These are phyloP conservation scores for Channa argus DNA, from an alignment of 2,113 vertebrate genomes.

Conservation along the genomic window DNA sequence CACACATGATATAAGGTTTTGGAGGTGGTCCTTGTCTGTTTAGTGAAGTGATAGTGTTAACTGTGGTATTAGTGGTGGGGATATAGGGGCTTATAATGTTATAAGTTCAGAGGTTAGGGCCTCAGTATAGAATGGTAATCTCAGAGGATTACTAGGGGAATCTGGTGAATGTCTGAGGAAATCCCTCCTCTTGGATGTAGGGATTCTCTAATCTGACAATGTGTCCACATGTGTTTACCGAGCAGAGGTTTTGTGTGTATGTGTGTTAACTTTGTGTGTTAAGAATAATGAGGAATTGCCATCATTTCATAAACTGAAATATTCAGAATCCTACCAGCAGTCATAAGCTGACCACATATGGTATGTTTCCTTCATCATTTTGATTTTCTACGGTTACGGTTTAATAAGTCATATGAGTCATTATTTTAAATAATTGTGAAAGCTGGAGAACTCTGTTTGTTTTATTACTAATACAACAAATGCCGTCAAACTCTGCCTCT, in stretches of 20 bases:
- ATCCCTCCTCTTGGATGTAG: constrained; percentile 68
- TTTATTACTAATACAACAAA: background rate
- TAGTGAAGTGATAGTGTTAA: constrained; percentile 62
- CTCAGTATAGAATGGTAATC: constrained; percentile 74
- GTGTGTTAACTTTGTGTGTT: constrained; percentile 18
- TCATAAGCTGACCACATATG: no score
- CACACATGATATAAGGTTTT: constrained; percentile 46
- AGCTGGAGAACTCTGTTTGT: background rate
- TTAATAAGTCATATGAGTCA: background rate
- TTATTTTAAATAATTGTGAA: constrained; percentile 11
- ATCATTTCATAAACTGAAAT: no score
- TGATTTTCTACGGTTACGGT: background rate
- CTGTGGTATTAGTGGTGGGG: constrained; percentile 65
- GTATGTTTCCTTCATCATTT: background rate
- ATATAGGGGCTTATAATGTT: constrained; percentile 72
- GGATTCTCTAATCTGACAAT: constrained; percentile 38
- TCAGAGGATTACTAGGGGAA: constrained; percentile 67
- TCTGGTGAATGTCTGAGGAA: constrained; percentile 77
- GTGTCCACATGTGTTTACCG: constrained; percentile 61
- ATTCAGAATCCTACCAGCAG: no score
- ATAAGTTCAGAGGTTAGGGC: constrained; percentile 72
- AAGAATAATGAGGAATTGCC: background rate
- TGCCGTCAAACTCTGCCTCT: background rate
- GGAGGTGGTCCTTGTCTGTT: constrained; percentile 55
- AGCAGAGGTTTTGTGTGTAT: constrained; percentile 45